A percentile compares a stretch with the other conserved stretches of the same genome.
phyloP scores from a whole-genome alignment of 2,797 vertebrate genomes.

The Nasua narica region DNA sequence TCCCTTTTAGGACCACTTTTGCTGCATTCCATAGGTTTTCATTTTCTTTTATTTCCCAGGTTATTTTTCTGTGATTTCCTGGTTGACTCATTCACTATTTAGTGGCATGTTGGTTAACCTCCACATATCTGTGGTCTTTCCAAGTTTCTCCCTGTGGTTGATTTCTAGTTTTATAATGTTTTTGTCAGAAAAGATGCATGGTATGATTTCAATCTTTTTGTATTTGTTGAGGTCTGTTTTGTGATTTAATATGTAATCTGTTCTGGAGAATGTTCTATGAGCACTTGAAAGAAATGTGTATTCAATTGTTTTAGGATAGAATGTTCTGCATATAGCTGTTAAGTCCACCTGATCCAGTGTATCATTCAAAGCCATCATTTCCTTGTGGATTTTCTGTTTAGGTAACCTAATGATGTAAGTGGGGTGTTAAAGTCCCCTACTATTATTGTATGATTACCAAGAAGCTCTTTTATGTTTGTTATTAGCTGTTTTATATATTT shows the following conservation, averaged over 20 bases:
- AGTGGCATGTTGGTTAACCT: not conserved
- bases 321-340: not conserved
- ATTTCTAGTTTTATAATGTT: not conserved
- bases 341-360: not conserved
- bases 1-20: not conserved
- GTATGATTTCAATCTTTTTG: not conserved
- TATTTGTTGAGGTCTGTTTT: not conserved
- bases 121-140: not conserved
- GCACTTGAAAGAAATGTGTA: not conserved
- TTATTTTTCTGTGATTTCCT: not conserved
- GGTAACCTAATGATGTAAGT: not conserved
- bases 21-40: not conserved
- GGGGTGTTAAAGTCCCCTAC: not conserved
- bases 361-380: not conserved
- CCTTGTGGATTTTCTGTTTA: not conserved
- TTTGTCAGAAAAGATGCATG: not conserved
- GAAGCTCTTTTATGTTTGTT: not conserved
- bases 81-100: not conserved
- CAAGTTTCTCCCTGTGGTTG: not conserved
- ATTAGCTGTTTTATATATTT: not conserved
- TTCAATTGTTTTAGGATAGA: not conserved
- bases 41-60: not conserved
- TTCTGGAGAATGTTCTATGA: not conserved
- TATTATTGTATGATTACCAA: not conserved
- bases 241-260: not conserved